Percentiles rank a stretch among this genome's conserved stretches.
phyloP scores from a whole-genome alignment of 1,140 invertebrate genomes.

The Charaxes varanes region DNA sequence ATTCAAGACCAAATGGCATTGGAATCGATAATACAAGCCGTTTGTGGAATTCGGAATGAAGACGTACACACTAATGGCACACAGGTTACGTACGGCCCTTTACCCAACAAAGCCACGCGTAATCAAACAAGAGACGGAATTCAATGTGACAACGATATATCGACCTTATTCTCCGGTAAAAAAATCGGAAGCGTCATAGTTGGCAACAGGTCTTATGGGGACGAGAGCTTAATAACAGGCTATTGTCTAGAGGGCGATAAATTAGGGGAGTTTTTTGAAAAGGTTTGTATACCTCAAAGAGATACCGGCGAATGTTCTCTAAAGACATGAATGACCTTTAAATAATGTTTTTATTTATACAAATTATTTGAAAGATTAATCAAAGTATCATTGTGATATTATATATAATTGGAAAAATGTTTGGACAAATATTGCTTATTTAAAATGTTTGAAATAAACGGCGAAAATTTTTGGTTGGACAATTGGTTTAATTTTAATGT shows the following conservation, averaged over 20 bases:
- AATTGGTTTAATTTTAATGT: too few relatives aligned
- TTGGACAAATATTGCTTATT: too few relatives aligned
- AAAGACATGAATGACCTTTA: too few relatives aligned
- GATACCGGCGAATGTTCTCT: slow-evolving; percentile 28
- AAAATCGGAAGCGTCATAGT: slow-evolving; percentile 32
- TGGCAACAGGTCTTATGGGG: slow-evolving; percentile 33
- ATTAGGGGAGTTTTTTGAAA: slow-evolving; percentile 52
- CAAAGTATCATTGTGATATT: too few relatives aligned
- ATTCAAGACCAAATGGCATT: slow-evolving; percentile 56
- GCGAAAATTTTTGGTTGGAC: too few relatives aligned
- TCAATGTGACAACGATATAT: slow-evolving; percentile 29
- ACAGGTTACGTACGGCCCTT: slow-evolving; percentile 21
- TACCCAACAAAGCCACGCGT: slow-evolving; percentile 27
- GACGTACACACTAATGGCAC: slow-evolving; percentile 7
- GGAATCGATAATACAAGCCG: slow-evolving; percentile 47
- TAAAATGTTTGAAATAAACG: too few relatives aligned
- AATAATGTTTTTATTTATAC: too few relatives aligned
- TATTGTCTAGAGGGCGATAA: slow-evolving; percentile 46
- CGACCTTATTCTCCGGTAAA: slow-evolving; percentile 27
- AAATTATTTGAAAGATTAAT: too few relatives aligned
- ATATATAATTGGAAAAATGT: too few relatives aligned
- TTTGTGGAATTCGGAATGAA: slow-evolving; percentile 34
- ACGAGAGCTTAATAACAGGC: slow-evolving; percentile 34
- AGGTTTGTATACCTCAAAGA: slow-evolving; percentile 50
- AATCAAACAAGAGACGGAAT: slow-evolving; percentile 26